These are phyloP conservation scores for Opisthocomus hoazin DNA, from an alignment of 2,113 vertebrate species.

Conservation along the genomic window DNA sequence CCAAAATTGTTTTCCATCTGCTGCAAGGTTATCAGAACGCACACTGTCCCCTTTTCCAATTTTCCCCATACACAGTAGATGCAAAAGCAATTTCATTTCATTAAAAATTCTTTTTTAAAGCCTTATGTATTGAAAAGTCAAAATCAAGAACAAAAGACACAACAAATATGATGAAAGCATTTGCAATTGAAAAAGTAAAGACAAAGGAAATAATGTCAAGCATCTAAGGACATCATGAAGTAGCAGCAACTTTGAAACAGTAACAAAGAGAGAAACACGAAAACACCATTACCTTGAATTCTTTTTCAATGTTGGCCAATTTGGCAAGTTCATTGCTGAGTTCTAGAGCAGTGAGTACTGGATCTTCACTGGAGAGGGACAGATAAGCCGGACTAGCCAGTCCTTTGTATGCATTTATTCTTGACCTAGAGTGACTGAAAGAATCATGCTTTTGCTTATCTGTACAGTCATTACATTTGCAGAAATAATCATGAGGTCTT, in stretches of 20 bases:
- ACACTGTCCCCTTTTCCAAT: neutral
- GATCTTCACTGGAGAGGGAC: conserved; percentile 86
- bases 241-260: neutral
- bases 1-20: neutral
- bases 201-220: neutral
- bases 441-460: conserved; percentile 84
- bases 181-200: neutral
- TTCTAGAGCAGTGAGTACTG: conserved; percentile 84
- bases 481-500: conserved; percentile 87
- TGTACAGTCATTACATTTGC: conserved; percentile 81
- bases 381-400: conserved; percentile 86
- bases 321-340: conserved; percentile 88
- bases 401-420: conserved; percentile 87
- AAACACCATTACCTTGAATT: conserved; percentile 80
- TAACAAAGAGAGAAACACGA: neutral
- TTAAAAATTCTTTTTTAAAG: neutral
- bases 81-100: neutral
- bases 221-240: neutral
- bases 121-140: neutral
- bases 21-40: neutral
- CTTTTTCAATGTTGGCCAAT: conserved; percentile 88
- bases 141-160: neutral
- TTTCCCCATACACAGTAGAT: neutral
- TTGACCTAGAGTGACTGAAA: conserved; percentile 85
- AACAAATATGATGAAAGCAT: neutral